Evolutionary conservation across 1,140 invertebrate genomes (phyloP).

Genomic region (Schlechtendalia chinensis): DNA sequence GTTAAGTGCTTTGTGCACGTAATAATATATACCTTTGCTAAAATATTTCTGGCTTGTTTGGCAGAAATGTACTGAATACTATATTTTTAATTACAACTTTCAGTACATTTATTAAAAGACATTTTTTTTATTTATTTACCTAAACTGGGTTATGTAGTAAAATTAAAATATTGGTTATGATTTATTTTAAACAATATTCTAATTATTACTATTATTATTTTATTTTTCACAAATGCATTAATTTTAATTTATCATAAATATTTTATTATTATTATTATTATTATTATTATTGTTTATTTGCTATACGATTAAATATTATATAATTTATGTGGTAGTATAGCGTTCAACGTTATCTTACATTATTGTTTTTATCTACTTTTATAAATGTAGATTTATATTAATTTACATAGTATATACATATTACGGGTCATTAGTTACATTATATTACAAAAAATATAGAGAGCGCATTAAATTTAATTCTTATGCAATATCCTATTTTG

Average conservation of each 20-base stretch:
- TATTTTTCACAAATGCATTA: too few species aligned
- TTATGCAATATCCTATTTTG: not conserved
- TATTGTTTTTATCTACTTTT: not conserved
- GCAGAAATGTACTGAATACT: constrained; percentile 12
- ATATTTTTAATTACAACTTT: constrained; percentile 31
- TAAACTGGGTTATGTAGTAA: not conserved
- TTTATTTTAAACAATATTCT: not conserved
- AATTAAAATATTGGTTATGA: constrained; percentile 8
- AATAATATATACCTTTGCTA: not conserved
- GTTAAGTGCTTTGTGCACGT: not conserved
- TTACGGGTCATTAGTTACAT: not conserved
- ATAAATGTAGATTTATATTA: not conserved
- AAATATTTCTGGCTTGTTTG: constrained; percentile 11
- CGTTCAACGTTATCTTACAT: not conserved
- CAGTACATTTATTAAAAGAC: not conserved
- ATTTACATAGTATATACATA: not conserved
- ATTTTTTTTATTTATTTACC: constrained; percentile 14
- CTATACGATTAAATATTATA: constrained; percentile 1
- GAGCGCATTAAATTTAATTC: not conserved
- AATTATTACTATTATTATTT: not conserved
- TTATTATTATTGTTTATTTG: too few species aligned
- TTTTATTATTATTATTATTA: too few species aligned
- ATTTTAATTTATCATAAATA: constrained; percentile 1
- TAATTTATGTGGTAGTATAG: not conserved
- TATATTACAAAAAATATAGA: not conserved